A percentile compares a stretch with the other conserved stretches of the same genome.
These are phyloP conservation scores for Drosophila acutilabella DNA, from an alignment of 2,888 invertebrate genomes.

Conservation along the genomic window DNA sequence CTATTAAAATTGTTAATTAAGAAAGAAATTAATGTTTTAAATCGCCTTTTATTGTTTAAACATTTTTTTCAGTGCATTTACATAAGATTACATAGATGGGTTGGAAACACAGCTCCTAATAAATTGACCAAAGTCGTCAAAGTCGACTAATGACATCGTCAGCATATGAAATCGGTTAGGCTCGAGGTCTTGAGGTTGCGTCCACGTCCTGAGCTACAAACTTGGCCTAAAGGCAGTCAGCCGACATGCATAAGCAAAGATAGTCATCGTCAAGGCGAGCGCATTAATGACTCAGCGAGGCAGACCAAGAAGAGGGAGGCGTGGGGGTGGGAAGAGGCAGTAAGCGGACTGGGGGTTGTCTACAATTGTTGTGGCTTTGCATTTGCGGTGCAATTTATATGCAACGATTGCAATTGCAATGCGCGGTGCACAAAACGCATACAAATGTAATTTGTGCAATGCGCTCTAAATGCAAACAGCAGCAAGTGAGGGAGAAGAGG, in stretches of 20 bases:
- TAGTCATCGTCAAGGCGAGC: conserved; percentile 75
- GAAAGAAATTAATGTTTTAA: no score
- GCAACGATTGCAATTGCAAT: conserved; percentile 80
- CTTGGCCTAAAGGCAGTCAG: conserved; percentile 32
- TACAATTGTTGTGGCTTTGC: conserved; percentile 76
- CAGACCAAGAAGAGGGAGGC: neutral
- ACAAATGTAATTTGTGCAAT: conserved; percentile 76
- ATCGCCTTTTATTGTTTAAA: neutral
- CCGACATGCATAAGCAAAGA: conserved; percentile 74
- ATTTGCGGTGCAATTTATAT: conserved; percentile 76
- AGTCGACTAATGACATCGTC: conserved; percentile 46
- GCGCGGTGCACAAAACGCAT: conserved; percentile 78
- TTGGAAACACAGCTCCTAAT: conserved; percentile 37
- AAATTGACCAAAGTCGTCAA: conserved; percentile 48
- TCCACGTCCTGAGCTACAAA: conserved; percentile 1
- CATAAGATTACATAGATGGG: neutral
- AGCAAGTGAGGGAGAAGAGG: conserved; percentile 10
- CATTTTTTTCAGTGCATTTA: neutral
- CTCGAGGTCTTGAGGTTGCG: conserved; percentile 4
- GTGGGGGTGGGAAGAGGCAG: neutral
- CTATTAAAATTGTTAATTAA: no score
- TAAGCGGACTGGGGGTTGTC: conserved; percentile 1
- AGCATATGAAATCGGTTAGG: conserved; percentile 38
- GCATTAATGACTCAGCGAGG: conserved; percentile 70
- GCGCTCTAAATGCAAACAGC: conserved; percentile 69